Base-by-base conservation (phyloP, 2,888 invertebrate species). In the Iphiclides podalirius region DNA sequence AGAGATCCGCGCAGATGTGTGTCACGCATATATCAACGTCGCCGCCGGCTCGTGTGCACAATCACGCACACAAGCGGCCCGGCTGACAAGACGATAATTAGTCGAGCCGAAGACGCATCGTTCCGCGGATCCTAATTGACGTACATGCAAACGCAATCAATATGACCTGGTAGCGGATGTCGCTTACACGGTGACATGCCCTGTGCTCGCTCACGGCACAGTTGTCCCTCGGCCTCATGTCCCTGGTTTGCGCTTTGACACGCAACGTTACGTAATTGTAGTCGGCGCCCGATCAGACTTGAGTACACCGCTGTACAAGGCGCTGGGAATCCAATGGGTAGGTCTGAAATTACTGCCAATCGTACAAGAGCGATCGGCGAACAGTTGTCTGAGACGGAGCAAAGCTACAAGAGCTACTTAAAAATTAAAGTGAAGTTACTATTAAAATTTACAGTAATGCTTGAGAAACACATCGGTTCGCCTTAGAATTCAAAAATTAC, bases 131-230 rank as follows among this genome's bases (percentile, higher is more conserved):
- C 78, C 77, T 87, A 87, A 87, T 87, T 87, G 86, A 85, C 83
- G 75, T 79, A 87, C 87, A 87, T 72, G 87, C 78, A 85, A 87
- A 87, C 75, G 82, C 87, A 85, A 87, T 87, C 87, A 86, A 83
- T 86, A 79, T 73, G 76, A 73, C 75, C 72, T 70, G 67, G 70
- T 68, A 67, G 74, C 80, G 84, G 80, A 79, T 76, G 79, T 67
- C 68, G 69, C 60, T 60, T 64, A 13, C 67, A 69, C 69, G 61
- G 64, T 64, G 64, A 60, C 63, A 61, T 55, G 57, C 52, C 56
- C 52, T 57, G 44, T 50, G 54, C 58, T n/a, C n/a, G n/a, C n/a
- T n/a, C n/a, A n/a, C 55, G 51, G 58, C 20, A 47, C 47, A 47
- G 35, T 47, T 41, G 47, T 47, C 34, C 38, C 20, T 11, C 12